These are phyloP conservation scores for Fulica atra DNA, from an alignment of 2,113 vertebrate species.

Conservation along the genomic window DNA sequence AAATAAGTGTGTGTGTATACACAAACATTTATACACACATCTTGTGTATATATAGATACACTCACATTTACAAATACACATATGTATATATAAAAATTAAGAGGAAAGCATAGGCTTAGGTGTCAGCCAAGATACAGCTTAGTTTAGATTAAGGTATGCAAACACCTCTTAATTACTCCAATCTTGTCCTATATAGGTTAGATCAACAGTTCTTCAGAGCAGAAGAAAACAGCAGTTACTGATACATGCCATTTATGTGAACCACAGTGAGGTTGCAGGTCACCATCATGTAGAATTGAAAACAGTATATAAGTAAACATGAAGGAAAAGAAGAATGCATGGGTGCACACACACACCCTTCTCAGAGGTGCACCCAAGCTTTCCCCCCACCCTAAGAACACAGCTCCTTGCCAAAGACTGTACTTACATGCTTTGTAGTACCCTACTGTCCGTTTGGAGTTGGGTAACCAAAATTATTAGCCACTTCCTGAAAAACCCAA, in stretches of 20 bases:
- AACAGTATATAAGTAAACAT: background rate
- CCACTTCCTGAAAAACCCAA: background rate
- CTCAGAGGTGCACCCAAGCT: rapidly evolving
- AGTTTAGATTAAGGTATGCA: background rate
- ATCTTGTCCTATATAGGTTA: background rate
- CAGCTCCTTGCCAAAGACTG: background rate
- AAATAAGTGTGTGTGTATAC: no score
- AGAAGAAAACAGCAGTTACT: background rate
- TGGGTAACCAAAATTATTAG: background rate
- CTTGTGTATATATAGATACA: background rate
- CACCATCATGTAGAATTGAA: rapidly evolving
- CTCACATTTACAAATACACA: background rate
- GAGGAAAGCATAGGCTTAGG: background rate
- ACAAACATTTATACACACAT: background rate
- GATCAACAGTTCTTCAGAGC: background rate
- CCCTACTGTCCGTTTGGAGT: background rate
- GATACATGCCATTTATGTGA: background rate
- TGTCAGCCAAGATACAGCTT: background rate
- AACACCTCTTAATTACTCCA: background rate
- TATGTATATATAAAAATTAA: background rate
- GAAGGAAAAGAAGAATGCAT: background rate
- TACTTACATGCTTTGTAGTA: background rate
- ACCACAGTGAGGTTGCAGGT: background rate
- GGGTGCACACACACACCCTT: rapidly evolving
- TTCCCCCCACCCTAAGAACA: background rate